These are phyloP conservation scores for Acronicta leporina DNA, from an alignment of 2,888 invertebrate genomes.

Conservation along the genomic window DNA sequence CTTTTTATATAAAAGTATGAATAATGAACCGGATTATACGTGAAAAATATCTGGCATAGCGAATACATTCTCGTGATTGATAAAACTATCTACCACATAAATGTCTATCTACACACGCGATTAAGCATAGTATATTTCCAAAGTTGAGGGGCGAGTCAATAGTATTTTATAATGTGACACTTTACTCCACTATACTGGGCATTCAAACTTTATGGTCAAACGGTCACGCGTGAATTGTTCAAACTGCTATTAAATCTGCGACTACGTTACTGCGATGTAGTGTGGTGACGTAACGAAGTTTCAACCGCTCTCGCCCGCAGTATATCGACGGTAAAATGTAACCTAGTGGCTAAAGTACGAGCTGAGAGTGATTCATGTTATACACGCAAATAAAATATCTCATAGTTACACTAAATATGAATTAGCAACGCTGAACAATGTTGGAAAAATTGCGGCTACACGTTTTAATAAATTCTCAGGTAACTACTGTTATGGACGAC, in stretches of 20 bases:
- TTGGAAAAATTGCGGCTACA: conserved; percentile 21
- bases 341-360: conserved; percentile 56
- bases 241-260: conserved; percentile 68
- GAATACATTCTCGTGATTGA: conserved; percentile 15
- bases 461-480: conserved; percentile 38
- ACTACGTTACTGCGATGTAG: conserved; percentile 54
- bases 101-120: conserved; percentile 32
- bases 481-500: conserved; percentile 34
- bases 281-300: conserved; percentile 67
- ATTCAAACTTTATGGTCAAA: conserved; percentile 61
- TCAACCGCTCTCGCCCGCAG: conserved; percentile 56
- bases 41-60: not conserved
- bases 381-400: conserved; percentile 43
- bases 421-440: conserved; percentile 35
- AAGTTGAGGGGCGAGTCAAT: conserved; percentile 43
- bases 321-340: conserved; percentile 67
- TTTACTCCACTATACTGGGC: conserved; percentile 40
- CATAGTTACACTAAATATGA: conserved; percentile 40
- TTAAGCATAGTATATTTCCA: conserved; percentile 35
- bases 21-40: not conserved
- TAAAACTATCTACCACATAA: conserved; percentile 28
- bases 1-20: not conserved
- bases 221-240: conserved; percentile 65
- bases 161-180: conserved; percentile 46
- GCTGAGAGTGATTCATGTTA: conserved; percentile 49